phyloP scores from a whole-genome alignment of 92 coral and sea anemone species.

The Siderastrea radians region DNA sequence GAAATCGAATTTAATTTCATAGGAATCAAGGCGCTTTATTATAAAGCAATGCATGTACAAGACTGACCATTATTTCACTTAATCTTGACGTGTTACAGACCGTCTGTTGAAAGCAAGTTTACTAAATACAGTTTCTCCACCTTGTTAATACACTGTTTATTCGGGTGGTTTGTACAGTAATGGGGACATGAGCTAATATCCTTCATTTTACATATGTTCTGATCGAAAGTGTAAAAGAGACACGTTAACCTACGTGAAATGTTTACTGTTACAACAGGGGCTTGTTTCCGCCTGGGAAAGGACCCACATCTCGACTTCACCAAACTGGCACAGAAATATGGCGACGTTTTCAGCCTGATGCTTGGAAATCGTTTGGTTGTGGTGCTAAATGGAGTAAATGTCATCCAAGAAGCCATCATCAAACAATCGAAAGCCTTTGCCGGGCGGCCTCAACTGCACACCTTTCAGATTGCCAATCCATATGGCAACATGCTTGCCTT shows the following conservation, averaged over 20 bases:
- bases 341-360: slow-evolving; percentile 79
- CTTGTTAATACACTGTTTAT: too few species aligned
- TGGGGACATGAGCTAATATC: too few species aligned
- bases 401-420: slow-evolving; percentile 73
- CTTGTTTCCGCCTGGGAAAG: slow-evolving; percentile 69
- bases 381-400: slow-evolving; percentile 74
- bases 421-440: slow-evolving; percentile 77
- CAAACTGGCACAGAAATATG: slow-evolving; percentile 70
- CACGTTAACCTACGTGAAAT: background rate
- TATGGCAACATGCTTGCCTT: slow-evolving; percentile 10
- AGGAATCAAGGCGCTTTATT: too few species aligned
- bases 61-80: too few species aligned
- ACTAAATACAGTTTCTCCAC: too few species aligned
- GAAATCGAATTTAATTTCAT: too few species aligned
- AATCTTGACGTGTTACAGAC: too few species aligned
- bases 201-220: too few species aligned
- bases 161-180: too few species aligned
- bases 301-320: slow-evolving; percentile 61
- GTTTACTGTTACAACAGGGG: background rate
- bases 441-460: slow-evolving; percentile 74
- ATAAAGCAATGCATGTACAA: too few species aligned
- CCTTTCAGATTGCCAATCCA: slow-evolving; percentile 38
- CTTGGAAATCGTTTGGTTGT: slow-evolving; percentile 82
- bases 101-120: too few species aligned
- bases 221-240: too few species aligned